A percentile compares a stretch with the other conserved stretches of the same genome.
These are phyloP conservation scores for Cosmorhoe ocellata DNA, from an alignment of 2,888 invertebrate genomes.

Conservation along the genomic window DNA sequence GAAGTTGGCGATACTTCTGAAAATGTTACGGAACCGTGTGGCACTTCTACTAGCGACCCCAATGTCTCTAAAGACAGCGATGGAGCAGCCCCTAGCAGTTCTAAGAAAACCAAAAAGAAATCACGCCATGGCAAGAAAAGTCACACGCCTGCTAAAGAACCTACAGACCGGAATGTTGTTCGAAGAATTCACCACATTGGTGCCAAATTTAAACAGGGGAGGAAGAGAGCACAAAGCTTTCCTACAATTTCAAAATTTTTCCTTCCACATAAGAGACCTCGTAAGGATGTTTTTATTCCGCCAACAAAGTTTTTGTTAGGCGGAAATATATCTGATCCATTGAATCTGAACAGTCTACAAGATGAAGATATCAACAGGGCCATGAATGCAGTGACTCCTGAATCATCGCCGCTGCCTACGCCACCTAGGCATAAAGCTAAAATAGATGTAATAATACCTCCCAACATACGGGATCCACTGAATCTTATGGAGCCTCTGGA, in stretches of 20 bases:
- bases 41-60: slow-evolving; percentile 48
- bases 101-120: slow-evolving; percentile 74
- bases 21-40: slow-evolving; percentile 47
- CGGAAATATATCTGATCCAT: slow-evolving; percentile 96
- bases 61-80: slow-evolving; percentile 66
- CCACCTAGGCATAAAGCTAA: slow-evolving; percentile 90
- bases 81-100: slow-evolving; percentile 42
- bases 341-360: slow-evolving; percentile 95
- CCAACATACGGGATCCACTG: slow-evolving; percentile 95
- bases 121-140: slow-evolving; percentile 72
- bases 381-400: slow-evolving; percentile 95
- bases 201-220: slow-evolving; percentile 74
- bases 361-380: slow-evolving; percentile 89
- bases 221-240: slow-evolving; percentile 87
- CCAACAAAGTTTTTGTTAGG: slow-evolving; percentile 97
- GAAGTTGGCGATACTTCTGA: slow-evolving; percentile 57
- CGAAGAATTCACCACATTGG: slow-evolving; percentile 71
- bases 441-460: slow-evolving; percentile 95
- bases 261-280: slow-evolving; percentile 87
- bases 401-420: slow-evolving; percentile 94
- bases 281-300: slow-evolving; percentile 89
- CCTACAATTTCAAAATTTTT: slow-evolving; percentile 88
- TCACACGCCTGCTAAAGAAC: slow-evolving; percentile 66
- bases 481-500: slow-evolving; percentile 91
- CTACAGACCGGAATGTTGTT: slow-evolving; percentile 61